phyloP scores from a whole-genome alignment of 1,140 invertebrate species.

The Tribolium madens region DNA sequence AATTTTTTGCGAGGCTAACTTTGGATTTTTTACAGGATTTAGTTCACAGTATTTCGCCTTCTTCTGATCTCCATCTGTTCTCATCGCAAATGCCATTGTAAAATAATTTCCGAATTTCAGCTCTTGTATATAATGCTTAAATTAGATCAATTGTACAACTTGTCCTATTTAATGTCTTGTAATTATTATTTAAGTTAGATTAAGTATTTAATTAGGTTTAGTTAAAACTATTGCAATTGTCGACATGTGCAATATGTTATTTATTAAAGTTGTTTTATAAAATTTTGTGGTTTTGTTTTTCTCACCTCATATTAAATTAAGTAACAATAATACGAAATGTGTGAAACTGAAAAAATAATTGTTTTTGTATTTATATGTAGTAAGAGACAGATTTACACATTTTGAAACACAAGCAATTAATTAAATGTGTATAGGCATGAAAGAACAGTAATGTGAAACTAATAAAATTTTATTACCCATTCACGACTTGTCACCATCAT shows the following conservation, averaged over 20 bases:
- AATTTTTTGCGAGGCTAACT: conserved; percentile 22
- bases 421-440: conserved; percentile 1
- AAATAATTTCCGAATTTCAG: conserved; percentile 5
- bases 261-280: conserved; percentile 48
- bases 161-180: conserved; percentile 27
- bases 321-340: neutral
- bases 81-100: conserved; percentile 7
- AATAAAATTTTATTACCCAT: neutral
- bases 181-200: conserved; percentile 36
- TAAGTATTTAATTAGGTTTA: conserved; percentile 44
- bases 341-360: neutral
- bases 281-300: conserved; percentile 1
- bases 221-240: conserved; percentile 10
- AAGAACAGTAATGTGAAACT: neutral
- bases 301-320: neutral
- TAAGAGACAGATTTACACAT: neutral
- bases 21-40: conserved; percentile 42
- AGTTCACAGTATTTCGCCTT: conserved; percentile 41
- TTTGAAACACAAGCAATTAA: conserved; percentile 3
- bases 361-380: conserved; percentile 7
- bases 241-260: conserved; percentile 46
- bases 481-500: neutral
- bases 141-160: conserved; percentile 23
- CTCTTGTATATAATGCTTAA: conserved; percentile 28
- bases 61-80: conserved; percentile 37